Conservation (phyloP, 2,888 invertebrate species). For the Ophraella communa region DNA sequence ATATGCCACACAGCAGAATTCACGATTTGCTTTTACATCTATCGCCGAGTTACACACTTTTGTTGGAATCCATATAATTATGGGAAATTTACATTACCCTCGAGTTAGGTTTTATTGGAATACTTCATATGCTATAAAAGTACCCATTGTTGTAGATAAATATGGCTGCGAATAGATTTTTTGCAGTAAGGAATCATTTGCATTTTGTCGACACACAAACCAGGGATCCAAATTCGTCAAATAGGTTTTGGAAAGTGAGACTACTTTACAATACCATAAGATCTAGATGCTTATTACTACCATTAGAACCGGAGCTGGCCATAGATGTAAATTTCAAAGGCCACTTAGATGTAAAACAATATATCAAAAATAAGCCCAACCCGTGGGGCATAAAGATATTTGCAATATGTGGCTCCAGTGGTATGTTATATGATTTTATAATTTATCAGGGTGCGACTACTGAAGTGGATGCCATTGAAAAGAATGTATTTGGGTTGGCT, state of each 20-base stretch:
- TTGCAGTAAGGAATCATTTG: too few species aligned
- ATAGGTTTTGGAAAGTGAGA: conserved; percentile 12
- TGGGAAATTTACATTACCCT: too few species aligned
- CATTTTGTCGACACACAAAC: conserved; percentile 6
- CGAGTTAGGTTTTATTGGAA: too few species aligned
- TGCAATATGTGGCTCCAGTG: background rate
- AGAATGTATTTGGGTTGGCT: too few species aligned
- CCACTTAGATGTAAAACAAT: conserved; percentile 1
- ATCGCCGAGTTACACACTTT: too few species aligned
- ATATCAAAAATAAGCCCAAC: conserved; percentile 7
- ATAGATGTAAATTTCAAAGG: conserved; percentile 1
- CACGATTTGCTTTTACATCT: too few species aligned
- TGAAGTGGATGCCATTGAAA: conserved; percentile 10
- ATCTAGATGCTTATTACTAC: conserved; percentile 11
- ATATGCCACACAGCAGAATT: too few species aligned
- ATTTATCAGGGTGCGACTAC: conserved; percentile 6
- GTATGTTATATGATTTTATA: conserved; percentile 5
- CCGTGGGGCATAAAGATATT: too few species aligned
- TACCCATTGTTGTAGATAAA: conserved; percentile 4
- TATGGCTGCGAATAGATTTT: background rate
- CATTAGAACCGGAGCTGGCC: too few species aligned
- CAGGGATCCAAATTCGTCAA: conserved; percentile 8
- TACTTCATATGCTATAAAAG: background rate
- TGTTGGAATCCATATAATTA: too few species aligned
- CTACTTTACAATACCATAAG: conserved; percentile 11